These are phyloP conservation scores for Gambusia affinis DNA, from an alignment of 2,113 vertebrate species.

Conservation along the genomic window DNA sequence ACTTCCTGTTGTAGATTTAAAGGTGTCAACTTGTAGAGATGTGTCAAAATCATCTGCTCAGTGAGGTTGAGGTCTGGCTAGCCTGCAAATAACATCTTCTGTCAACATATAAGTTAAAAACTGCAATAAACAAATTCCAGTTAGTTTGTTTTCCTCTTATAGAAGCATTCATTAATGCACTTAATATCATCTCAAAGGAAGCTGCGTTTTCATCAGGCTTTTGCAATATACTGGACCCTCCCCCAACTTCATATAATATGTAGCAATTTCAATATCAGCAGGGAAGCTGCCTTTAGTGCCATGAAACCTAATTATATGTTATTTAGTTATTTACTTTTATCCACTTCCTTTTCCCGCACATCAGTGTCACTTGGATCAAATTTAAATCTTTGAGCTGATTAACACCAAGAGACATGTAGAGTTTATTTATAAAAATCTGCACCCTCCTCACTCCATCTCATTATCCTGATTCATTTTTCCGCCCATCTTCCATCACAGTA, in stretches of 20 bases:
- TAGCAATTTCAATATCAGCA: neutral
- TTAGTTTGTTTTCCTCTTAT: neutral
- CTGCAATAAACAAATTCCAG: neutral
- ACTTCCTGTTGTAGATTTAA: slow-evolving; percentile 27
- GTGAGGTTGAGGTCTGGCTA: neutral
- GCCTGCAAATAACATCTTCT: slow-evolving; percentile 23
- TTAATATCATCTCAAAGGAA: neutral
- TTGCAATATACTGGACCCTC: too few species aligned
- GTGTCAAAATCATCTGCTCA: slow-evolving; percentile 6
- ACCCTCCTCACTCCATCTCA: slow-evolving; percentile 12
- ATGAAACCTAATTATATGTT: neutral
- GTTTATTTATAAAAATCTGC: slow-evolving; percentile 20
- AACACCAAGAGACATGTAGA: slow-evolving; percentile 11
- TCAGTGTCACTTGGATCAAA: slow-evolving; percentile 9
- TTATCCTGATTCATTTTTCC: slow-evolving; percentile 26
- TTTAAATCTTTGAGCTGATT: slow-evolving; percentile 15
- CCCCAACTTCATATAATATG: neutral
- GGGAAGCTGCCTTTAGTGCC: neutral
- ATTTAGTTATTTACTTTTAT: neutral
- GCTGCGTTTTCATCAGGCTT: neutral
- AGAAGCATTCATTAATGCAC: neutral
- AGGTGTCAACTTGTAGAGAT: slow-evolving; percentile 23
- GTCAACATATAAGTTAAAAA: slow-evolving; percentile 1
- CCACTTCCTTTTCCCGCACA: neutral
- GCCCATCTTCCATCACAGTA: slow-evolving; percentile 49